Conservation (phyloP, 2,797 vertebrate species). For the Nothura maculosa region DNA sequence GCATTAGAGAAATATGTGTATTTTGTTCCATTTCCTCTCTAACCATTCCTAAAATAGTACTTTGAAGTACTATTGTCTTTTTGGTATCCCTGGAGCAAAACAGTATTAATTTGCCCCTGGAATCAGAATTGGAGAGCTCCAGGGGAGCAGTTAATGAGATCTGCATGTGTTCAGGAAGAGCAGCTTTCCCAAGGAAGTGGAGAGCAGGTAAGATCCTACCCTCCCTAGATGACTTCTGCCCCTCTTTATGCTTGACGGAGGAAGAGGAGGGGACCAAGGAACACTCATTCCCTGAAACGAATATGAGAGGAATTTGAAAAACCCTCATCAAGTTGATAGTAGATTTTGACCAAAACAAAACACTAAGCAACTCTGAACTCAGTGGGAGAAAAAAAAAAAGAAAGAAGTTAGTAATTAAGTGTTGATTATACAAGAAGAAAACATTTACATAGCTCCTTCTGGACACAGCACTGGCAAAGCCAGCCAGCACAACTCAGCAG, state of each 20-base stretch:
- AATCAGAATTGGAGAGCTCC: not conserved
- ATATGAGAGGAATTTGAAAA: slow-evolving; percentile 54
- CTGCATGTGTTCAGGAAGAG: not conserved
- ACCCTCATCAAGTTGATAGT: slow-evolving; percentile 13
- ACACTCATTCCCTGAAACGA: slow-evolving; percentile 9
- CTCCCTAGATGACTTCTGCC: not conserved
- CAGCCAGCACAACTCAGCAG: slow-evolving; percentile 42
- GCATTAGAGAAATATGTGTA: slow-evolving; percentile 52
- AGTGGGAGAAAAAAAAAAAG: not conserved
- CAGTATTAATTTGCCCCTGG: not conserved
- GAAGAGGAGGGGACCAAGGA: not conserved
- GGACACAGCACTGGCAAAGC: slow-evolving; percentile 66
- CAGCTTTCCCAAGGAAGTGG: not conserved
- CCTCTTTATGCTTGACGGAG: not conserved
- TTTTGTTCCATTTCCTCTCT: slow-evolving; percentile 45
- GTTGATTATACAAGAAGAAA: slow-evolving; percentile 28
- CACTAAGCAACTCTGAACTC: slow-evolving; percentile 5
- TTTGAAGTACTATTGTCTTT: not conserved
- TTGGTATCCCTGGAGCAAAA: not conserved
- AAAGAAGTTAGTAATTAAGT: slow-evolving; percentile 21
- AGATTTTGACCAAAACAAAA: slow-evolving; percentile 27
- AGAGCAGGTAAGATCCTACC: not conserved
- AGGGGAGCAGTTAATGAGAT: not conserved
- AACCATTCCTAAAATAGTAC: slow-evolving; percentile 1
- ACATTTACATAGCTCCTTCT: slow-evolving; percentile 55